phyloP scores from a whole-genome alignment of 1,140 invertebrate genomes.

The Artemia franciscana region DNA sequence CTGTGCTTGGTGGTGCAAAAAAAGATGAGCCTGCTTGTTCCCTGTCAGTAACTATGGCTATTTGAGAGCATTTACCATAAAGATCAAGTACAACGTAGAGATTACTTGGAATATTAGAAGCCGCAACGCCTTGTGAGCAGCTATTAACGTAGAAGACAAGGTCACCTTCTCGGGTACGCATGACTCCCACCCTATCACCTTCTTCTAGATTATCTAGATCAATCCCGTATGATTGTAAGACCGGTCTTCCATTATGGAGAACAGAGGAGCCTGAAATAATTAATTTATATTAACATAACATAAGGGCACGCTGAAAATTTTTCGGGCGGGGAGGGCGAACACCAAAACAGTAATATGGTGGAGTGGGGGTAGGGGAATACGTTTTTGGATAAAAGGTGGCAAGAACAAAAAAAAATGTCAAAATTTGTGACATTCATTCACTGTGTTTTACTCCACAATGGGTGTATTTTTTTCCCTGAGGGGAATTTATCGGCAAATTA shows the following conservation, averaged over 20 bases:
- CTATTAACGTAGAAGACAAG: slow-evolving; percentile 76
- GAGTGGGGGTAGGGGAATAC: too few relatives aligned
- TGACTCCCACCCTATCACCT: slow-evolving; percentile 58
- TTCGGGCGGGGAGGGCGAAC: too few relatives aligned
- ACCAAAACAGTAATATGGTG: too few relatives aligned
- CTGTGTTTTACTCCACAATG: too few relatives aligned
- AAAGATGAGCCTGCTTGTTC: neutral
- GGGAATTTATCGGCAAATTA: too few relatives aligned
- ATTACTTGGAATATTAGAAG: slow-evolving; percentile 40
- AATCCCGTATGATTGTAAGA: slow-evolving; percentile 58
- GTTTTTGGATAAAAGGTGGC: too few relatives aligned
- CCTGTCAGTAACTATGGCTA: slow-evolving; percentile 24
- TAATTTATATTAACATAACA: slow-evolving; percentile 20
- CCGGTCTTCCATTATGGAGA: slow-evolving; percentile 49
- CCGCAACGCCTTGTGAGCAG: slow-evolving; percentile 60
- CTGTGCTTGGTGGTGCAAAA: neutral
- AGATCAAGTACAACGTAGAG: slow-evolving; percentile 72
- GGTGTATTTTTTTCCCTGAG: too few relatives aligned
- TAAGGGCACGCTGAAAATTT: too few relatives aligned
- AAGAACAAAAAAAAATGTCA: too few relatives aligned
- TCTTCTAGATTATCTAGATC: slow-evolving; percentile 59
- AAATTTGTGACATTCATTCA: too few relatives aligned
- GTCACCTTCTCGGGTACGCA: slow-evolving; percentile 51
- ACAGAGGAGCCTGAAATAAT: slow-evolving; percentile 64
- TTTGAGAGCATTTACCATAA: slow-evolving; percentile 78